Evolutionary conservation across 2,113 vertebrate species (phyloP), one percentile per base, ranked within the genome.

Genomic region (Centropus unirufus): DNA sequence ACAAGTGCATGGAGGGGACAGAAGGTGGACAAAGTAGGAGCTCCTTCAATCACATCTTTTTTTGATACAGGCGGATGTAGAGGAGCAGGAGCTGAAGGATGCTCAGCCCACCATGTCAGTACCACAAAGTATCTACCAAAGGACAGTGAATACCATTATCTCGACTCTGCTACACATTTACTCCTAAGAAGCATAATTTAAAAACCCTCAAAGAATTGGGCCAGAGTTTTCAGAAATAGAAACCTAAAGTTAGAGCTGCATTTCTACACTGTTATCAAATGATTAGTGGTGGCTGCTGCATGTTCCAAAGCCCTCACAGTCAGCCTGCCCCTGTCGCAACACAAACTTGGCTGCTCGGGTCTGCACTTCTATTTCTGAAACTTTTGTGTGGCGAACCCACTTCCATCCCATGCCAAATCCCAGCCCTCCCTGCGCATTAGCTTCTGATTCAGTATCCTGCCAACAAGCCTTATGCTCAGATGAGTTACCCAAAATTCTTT

Each of bases 291-390:
- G 40, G 52, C 47, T 87, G 69, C 51, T 74, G 32, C 29, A 24
- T 7, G 18, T 44, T 87, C 83, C 59, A 36, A 58, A 80, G 40
- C 14, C 93, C 86, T 83, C 64, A 47, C 12, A 18, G n/a, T 59
- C 47, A 76, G 32, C 52, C 14, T 0, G 0, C 32, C 29, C 1
- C 0, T 64, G 29, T 55, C 57, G 91, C n/a, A 54, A 51, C 51
- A 54, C n/a, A 57, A 68, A 81, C 40, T 69, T 66, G 61, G 36
- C n/a, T 58, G 30, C n/a, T 81, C 52, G 58, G 36, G 11, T 34
- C 66, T 75, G 17, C 3, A 2, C 30, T 72, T 74, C 86, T 87
- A 15, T 55, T 92, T 76, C 69, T 83, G 76, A 93, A 94, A 77
- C n/a, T 30, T 40, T 49, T 39, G 17, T 22, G 22, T 51, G 36